Percentiles rank a stretch among this genome's conserved stretches.
phyloP scores from a whole-genome alignment of 2,888 invertebrate genomes.

The Machimus rusticus region DNA sequence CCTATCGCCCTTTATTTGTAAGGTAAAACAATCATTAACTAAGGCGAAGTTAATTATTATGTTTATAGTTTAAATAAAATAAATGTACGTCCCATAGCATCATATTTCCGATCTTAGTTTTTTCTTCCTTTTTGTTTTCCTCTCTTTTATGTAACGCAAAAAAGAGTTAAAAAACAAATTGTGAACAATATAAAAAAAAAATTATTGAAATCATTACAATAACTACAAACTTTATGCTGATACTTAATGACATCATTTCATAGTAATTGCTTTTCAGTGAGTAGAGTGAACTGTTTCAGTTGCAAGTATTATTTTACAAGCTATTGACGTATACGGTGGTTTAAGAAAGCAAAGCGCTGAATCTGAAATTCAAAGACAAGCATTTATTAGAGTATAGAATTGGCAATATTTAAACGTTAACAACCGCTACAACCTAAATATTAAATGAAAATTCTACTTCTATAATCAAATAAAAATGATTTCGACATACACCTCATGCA shows the following conservation, averaged over 20 bases:
- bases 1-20: slow-evolving; percentile 27
- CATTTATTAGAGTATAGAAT: not conserved
- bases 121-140: not conserved
- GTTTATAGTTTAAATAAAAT: not conserved
- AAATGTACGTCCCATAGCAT: slow-evolving; percentile 1
- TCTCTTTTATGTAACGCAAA: not conserved
- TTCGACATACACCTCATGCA: not conserved
- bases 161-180: slow-evolving; percentile 7
- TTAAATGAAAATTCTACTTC: not conserved
- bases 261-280: slow-evolving; percentile 25
- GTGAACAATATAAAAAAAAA: slow-evolving; percentile 32
- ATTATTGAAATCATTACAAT: not conserved
- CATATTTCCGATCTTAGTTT: not conserved
- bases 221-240: not conserved
- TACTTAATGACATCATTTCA: not conserved
- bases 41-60: slow-evolving; percentile 30
- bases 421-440: not conserved
- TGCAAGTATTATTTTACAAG: slow-evolving; percentile 23
- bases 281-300: not conserved
- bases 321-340: slow-evolving; percentile 40
- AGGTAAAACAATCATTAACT: slow-evolving; percentile 36
- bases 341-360: slow-evolving; percentile 40
- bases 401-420: not conserved
- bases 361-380: slow-evolving; percentile 25
- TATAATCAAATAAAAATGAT: not conserved